Conservation (phyloP, 2,113 vertebrate species). For the Siniperca knerii region DNA sequence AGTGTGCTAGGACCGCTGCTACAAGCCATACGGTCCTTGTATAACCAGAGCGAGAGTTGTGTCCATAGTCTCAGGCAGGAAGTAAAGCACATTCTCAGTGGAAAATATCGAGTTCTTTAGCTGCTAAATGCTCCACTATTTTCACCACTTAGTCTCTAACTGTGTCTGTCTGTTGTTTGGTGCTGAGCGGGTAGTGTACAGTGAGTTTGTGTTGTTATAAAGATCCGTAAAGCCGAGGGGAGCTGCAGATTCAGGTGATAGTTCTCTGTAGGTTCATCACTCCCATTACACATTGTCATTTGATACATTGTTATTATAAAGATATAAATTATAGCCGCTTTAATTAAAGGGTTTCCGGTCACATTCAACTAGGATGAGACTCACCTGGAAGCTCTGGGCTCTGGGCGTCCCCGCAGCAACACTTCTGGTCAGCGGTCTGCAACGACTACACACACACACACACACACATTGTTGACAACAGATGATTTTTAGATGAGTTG, state of each 20-base stretch:
- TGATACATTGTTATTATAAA: too few relatives aligned
- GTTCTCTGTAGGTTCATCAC: too few relatives aligned
- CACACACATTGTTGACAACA: background rate
- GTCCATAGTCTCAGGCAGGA: background rate
- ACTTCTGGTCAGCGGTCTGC: conserved; percentile 74
- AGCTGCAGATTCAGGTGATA: background rate
- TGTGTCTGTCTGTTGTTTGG: too few relatives aligned
- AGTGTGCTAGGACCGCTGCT: background rate
- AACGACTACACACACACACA: conserved; percentile 81
- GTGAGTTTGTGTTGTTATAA: too few relatives aligned
- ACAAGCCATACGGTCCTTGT: background rate
- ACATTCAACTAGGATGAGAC: too few relatives aligned
- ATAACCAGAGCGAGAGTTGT: background rate
- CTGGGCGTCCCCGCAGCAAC: conserved; percentile 80
- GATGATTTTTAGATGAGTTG: background rate
- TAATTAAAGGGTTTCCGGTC: too few relatives aligned
- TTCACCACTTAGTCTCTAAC: too few relatives aligned
- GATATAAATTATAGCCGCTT: too few relatives aligned
- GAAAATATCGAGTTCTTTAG: background rate
- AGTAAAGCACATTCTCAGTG: background rate
- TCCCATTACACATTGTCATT: too few relatives aligned
- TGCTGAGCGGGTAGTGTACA: too few relatives aligned
- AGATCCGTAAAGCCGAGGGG: too few relatives aligned
- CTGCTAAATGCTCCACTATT: background rate
- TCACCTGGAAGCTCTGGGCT: conserved; percentile 91